Conservation (phyloP, 1,140 invertebrate species). For the Phortica variegata region DNA sequence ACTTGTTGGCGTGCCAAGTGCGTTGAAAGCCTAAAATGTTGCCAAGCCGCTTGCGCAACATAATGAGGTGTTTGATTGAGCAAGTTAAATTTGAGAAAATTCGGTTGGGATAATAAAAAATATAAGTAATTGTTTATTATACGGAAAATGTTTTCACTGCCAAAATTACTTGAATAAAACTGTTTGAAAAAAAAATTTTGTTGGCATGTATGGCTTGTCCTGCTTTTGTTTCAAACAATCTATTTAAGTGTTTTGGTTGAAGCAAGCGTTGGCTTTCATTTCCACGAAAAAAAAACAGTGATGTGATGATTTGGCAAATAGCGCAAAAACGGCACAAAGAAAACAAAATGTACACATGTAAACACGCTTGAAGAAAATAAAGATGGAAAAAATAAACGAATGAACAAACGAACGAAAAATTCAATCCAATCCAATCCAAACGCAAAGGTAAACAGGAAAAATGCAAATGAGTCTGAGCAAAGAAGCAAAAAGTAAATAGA, state of each 20-base stretch:
- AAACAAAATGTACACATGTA: too few species aligned
- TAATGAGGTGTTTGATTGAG: too few species aligned
- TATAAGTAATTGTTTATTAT: too few species aligned
- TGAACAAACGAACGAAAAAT: slow-evolving; percentile 14
- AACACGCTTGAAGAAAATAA: slow-evolving; percentile 46
- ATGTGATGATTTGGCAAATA: neutral
- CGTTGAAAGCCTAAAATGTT: neutral
- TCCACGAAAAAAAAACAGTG: neutral
- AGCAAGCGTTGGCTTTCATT: neutral
- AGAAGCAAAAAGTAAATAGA: slow-evolving; percentile 30
- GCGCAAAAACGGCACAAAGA: slow-evolving; percentile 1
- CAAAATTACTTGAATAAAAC: too few species aligned
- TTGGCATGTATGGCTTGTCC: too few species aligned
- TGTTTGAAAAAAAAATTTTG: too few species aligned
- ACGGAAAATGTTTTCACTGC: too few species aligned
- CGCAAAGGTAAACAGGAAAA: slow-evolving; percentile 20
- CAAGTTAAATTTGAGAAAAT: neutral
- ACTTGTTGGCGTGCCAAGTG: slow-evolving; percentile 9
- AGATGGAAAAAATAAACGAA: slow-evolving; percentile 34
- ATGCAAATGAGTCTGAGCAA: slow-evolving; percentile 43
- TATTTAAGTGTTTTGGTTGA: too few species aligned
- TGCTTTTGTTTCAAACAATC: too few species aligned
- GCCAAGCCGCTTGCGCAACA: neutral
- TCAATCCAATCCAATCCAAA: slow-evolving; percentile 22
- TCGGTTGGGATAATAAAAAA: too few species aligned